Evolutionary conservation across 1,140 invertebrate genomes (phyloP), one percentile per base, ranked within the genome.

Genomic region (Pygmarrhopalites habei): DNA sequence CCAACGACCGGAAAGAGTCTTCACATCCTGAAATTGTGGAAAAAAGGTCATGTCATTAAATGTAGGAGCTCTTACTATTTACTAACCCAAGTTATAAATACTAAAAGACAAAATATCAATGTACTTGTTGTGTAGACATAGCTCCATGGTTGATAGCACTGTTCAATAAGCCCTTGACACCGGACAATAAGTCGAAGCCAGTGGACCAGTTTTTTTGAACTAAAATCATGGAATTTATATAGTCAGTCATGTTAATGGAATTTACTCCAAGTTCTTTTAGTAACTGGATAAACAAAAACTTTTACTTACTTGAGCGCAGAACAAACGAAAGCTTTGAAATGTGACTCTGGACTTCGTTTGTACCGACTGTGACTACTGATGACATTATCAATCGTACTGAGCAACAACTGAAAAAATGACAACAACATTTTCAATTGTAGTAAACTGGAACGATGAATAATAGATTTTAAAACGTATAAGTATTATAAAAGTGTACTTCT

Each of bases 251-350:
- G 1, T 32, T 57, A 15, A 14, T 15, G n/a, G n/a, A n/a, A n/a
- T n/a, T n/a, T n/a, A n/a, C n/a, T n/a, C n/a, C n/a, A n/a, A n/a
- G n/a, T n/a, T n/a, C n/a, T n/a, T n/a, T n/a, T n/a, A n/a, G n/a
- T n/a, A n/a, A n/a, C n/a, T n/a, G n/a, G n/a, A n/a, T n/a, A n/a
- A n/a, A 35, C 32, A 5, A 35, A 35, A 7, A 7, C 32, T 35
- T 35, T 35, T n/a, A 55, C 86, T 84, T 77, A 92, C 89, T 99
- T 99, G 23, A 99, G 79, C 51, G 89, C 95, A 55, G 92, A 86
- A 78, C 92, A 98, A 51, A 99, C 83, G 75, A 99, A 96, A 21
- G 95, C 95, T 79, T 99, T 99, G 74, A 98, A 98, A 78, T 97
- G 93, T 3, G 95, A 90, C 79, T 99, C 95, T 69, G 85, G 87